These are phyloP conservation scores for Synanthedon myopaeformis DNA, from an alignment of 2,888 invertebrate genomes.

Conservation along the genomic window DNA sequence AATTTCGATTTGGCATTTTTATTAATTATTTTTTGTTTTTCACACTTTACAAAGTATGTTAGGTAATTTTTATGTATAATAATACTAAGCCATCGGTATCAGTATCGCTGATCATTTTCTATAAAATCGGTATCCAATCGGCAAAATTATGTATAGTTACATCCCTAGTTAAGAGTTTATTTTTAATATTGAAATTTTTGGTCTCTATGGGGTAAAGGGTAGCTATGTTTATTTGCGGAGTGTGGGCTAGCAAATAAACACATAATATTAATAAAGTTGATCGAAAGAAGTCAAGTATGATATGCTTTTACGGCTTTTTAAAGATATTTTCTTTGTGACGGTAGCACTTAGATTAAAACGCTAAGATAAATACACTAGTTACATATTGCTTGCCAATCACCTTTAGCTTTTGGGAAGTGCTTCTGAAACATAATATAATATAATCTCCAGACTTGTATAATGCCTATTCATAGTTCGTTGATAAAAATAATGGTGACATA, in stretches of 20 bases:
- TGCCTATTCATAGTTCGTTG: too few species aligned
- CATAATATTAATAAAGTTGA: not conserved
- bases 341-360: slow-evolving; percentile 13
- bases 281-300: not conserved
- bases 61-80: too few species aligned
- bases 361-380: slow-evolving; percentile 12
- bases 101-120: too few species aligned
- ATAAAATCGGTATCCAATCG: too few species aligned
- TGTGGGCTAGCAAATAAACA: not conserved
- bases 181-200: slow-evolving; percentile 10
- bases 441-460: too few species aligned
- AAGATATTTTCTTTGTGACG: slow-evolving; percentile 15
- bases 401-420: not conserved
- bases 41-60: too few species aligned
- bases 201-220: slow-evolving; percentile 56
- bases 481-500: too few species aligned
- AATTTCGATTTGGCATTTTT: too few species aligned
- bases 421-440: not conserved
- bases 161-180: not conserved
- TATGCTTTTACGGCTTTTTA: slow-evolving; percentile 38
- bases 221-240: slow-evolving; percentile 1
- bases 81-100: too few species aligned
- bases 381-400: not conserved
- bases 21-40: too few species aligned
- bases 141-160: too few species aligned